Percentiles rank a stretch among this genome's conserved stretches.
Conservation (phyloP, 2,888 invertebrate genomes). For the Malacosoma neustria region DNA sequence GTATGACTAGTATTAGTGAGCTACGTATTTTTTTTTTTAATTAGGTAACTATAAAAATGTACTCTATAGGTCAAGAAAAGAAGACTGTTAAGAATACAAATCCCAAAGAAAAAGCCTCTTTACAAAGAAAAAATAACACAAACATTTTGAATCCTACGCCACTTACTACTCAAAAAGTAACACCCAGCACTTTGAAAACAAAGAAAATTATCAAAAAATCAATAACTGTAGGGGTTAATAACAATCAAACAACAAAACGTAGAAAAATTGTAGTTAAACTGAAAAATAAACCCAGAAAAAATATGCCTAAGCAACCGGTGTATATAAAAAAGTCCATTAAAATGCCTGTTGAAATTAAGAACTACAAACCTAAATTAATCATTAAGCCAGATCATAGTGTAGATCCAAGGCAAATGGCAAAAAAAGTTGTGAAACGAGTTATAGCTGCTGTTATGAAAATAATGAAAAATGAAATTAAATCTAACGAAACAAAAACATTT, state of each 20-base stretch:
- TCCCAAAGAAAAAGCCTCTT: background rate
- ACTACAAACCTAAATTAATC: constrained; percentile 4
- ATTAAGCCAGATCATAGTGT: constrained; percentile 9
- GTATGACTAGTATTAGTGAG: no score
- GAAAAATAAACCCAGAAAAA: constrained; percentile 3
- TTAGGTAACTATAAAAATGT: background rate
- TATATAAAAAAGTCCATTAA: constrained; percentile 17
- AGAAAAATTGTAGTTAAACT: constrained; percentile 7
- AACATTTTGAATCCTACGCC: constrained; percentile 3
- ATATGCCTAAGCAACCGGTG: background rate
- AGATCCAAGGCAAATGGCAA: constrained; percentile 13
- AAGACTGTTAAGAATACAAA: constrained; percentile 10
- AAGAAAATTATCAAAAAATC: constrained; percentile 7
- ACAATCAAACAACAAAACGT: constrained; percentile 7
- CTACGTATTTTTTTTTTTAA: background rate
- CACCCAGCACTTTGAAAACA: constrained; percentile 5
- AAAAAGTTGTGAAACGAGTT: constrained; percentile 27
- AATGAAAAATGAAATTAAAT: constrained; percentile 21
- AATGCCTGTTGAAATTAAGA: constrained; percentile 10
- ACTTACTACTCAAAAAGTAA: background rate
- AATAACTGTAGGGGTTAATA: constrained; percentile 1
- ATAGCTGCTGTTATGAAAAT: constrained; percentile 28
- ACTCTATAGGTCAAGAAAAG: background rate
- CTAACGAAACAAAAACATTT: background rate
- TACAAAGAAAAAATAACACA: constrained; percentile 10